Conservation (phyloP, 1,140 invertebrate genomes). For the Drosophila sturtevanti region DNA sequence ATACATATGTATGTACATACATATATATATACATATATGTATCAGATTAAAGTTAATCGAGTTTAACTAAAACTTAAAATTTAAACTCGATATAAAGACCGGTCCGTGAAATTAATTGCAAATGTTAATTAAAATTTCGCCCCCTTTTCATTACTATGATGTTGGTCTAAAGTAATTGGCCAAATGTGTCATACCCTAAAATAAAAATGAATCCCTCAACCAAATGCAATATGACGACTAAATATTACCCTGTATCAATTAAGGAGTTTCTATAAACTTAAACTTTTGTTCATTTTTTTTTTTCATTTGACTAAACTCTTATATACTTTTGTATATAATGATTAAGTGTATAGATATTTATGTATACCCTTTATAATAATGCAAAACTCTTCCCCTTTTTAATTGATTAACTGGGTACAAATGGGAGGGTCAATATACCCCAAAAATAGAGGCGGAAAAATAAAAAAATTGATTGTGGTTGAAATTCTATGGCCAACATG, state of each 20-base stretch:
- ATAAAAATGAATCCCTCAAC: not conserved
- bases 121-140: not conserved
- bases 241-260: not conserved
- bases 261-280: not conserved
- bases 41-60: no score
- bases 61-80: not conserved
- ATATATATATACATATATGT: no score
- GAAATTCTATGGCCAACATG: not conserved
- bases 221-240: not conserved
- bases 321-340: no score
- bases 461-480: not conserved
- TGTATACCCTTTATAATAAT: no score
- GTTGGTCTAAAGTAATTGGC: not conserved
- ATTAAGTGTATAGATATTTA: no score
- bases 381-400: no score
- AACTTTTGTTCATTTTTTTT: no score
- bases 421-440: not conserved
- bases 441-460: not conserved
- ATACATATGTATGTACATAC: no score
- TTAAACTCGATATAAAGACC: not conserved
- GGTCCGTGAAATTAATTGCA: not conserved
- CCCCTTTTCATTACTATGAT: not conserved
- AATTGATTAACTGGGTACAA: not conserved
- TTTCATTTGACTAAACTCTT: no score
- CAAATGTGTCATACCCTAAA: slow-evolving; percentile 6